A percentile compares a stretch with the other conserved stretches of the same genome.
These are phyloP conservation scores for Drosophila paulistorum DNA, from an alignment of 1,140 invertebrate species.

Conservation along the genomic window DNA sequence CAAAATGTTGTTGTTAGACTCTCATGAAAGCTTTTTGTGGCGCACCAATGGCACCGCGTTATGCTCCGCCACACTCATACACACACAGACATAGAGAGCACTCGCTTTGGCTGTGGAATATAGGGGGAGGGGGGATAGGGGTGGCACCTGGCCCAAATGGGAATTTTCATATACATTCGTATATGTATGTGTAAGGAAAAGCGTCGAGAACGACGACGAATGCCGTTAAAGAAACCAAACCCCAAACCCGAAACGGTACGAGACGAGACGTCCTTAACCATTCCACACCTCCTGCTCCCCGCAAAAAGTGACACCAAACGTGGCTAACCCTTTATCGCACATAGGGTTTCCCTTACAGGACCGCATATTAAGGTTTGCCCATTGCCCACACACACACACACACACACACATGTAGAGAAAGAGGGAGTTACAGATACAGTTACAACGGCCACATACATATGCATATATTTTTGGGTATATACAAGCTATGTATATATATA, in stretches of 20 bases:
- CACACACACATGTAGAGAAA: conserved; percentile 12
- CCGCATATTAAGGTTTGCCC: conserved; percentile 81
- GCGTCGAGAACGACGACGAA: conserved; percentile 50
- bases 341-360: conserved; percentile 83
- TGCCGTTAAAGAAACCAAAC: conserved; percentile 65
- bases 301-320: conserved; percentile 82
- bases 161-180: conserved; percentile 31
- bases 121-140: conserved; percentile 13
- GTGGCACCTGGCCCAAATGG: conserved; percentile 48
- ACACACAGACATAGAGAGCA: conserved; percentile 31
- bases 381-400: conserved; percentile 49
- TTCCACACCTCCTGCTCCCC: conserved; percentile 17
- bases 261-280: conserved; percentile 25
- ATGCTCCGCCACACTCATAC: conserved; percentile 73
- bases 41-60: conserved; percentile 83
- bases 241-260: conserved; percentile 47
- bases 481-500: conserved; percentile 24
- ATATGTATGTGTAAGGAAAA: not conserved
- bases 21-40: conserved; percentile 83
- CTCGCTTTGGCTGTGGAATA: conserved; percentile 16
- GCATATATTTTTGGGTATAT: not conserved
- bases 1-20: conserved; percentile 64
- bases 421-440: conserved; percentile 6
- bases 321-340: conserved; percentile 83
- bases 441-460: conserved; percentile 24